Base-by-base conservation (phyloP, 2,113 vertebrate species). In the Microtus oregoni region DNA sequence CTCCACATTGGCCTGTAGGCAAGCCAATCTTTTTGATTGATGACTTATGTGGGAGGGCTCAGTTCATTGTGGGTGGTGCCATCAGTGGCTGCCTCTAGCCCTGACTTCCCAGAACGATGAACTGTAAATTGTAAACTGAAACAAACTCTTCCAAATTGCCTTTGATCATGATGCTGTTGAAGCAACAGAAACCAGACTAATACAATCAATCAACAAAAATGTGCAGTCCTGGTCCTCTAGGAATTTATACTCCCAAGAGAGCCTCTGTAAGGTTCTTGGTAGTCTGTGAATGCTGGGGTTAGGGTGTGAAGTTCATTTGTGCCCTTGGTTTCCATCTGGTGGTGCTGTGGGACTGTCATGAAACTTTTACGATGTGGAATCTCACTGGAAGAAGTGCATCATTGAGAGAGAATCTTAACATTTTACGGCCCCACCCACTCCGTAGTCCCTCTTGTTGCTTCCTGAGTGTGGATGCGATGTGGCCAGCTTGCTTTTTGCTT, bases 241-340 rank as follows among this genome's bases (percentile, higher is more conserved):
- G 72, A 90, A 22, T 90, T 92, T 83, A 81, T 4, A 55, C n/a
- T 97, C 75, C 73, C 65, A 65, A 89, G 41, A 67, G 65, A 47
- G 65, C 5, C 24, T 92, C 58, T 38, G 44, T 88, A 86, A 77
- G 91, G 12, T 79, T 82, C 72, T 30, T 52, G n/a, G 86, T 67
- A 79, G 68, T 55, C 26, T 88, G 81, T 8, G 9, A 35, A 50
- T 35, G 28, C 28, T 68, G 20, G 22, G 63, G 4, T 68, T 35
- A 86, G 41, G 35, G 13, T 55, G 32, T 79, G 44, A 19, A 30
- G 28, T 28, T 44, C 50, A 17, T 8, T 85, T 15, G 55, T 35
- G 50, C 12, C 41, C 26, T 47, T 68, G 41, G 41, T 67, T 44
- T 67, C 63, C 24, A 67, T 32, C 17, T 13, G 63, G 63, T 35